Base-by-base conservation (phyloP, 2,797 vertebrate species). In the Gastrophryne carolinensis region DNA sequence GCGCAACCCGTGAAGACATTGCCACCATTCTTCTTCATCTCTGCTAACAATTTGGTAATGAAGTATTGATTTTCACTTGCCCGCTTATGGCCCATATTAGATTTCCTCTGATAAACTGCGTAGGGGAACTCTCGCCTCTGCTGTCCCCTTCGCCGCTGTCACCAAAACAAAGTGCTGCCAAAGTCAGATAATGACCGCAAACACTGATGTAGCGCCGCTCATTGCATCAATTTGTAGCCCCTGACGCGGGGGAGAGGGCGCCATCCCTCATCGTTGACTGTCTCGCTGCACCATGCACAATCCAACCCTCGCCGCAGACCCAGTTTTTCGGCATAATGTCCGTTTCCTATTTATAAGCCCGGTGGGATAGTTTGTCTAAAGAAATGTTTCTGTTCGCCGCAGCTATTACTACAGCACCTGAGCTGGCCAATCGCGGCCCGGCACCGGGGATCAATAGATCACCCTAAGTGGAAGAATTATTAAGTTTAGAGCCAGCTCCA, bases 31-130 rank as follows among this genome's bases (percentile, higher is more conserved):
- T 93, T 98, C 95, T 96, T 95, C 95, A 94, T 94, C 93, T 91
- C 91, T 91, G 89, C 94, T 94, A 95, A 98, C 96, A 97, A 98
- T 98, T 97, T 97, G 96, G 96, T 98, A 97, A 98, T 97, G 97
- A 98, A 98, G 95, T 98, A 98, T 99, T 95, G 97, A 98, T 98
- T 98, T 96, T 94, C 93, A 94, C 97, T 97, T 97, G 93, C 88
- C 92, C 93, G 84, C 94, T 95, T 96, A 96, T 95, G 94, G 95
- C 95, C 90, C 87, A 94, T 95, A 96, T 95, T 96, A 96, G 96
- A 96, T 96, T 96, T 94, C 92, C 93, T 96, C 94, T 97, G 97
- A 98, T 96, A 96, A 98, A 98, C 95, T 95, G 95, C 95, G 88
- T 87, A 72, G 85, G 89, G 90, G 81, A 84, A 90, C 90, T 92